Percentiles rank a stretch among this genome's conserved stretches.
Conservation (phyloP, 2,888 invertebrate genomes). For the Caenorhabditis sulstoni region DNA sequence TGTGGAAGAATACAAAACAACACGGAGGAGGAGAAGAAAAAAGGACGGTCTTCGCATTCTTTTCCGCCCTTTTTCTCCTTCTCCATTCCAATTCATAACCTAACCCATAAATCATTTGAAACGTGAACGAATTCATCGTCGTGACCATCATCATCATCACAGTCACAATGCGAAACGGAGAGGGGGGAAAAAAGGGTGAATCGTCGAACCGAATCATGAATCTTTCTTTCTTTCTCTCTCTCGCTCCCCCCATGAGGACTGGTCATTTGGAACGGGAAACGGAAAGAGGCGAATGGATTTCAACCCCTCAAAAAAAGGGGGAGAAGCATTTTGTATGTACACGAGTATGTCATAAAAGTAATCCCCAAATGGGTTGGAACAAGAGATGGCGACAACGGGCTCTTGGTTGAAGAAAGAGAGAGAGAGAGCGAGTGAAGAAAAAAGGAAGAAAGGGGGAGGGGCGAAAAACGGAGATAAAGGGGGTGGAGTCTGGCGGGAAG, state of each 20-base stretch:
- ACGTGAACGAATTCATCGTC: slow-evolving; percentile 39
- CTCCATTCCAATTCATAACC: slow-evolving; percentile 3
- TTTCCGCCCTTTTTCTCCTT: not conserved
- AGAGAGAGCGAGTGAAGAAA: slow-evolving; percentile 3
- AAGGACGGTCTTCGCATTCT: not conserved
- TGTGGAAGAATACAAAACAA: no score
- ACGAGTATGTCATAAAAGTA: slow-evolving; percentile 41
- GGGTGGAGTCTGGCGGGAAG: no score
- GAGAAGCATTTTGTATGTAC: not conserved
- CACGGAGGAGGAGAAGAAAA: not conserved
- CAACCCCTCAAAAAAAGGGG: not conserved
- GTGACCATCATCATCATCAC: slow-evolving; percentile 17
- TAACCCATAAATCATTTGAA: slow-evolving; percentile 57
- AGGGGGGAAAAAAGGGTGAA: slow-evolving; percentile 16
- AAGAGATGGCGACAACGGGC: slow-evolving; percentile 22
- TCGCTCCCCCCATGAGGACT: no score
- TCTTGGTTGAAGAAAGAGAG: slow-evolving; percentile 18
- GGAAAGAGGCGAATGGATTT: no score
- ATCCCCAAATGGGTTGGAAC: slow-evolving; percentile 52
- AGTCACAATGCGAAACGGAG: no score
- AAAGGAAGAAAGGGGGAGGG: slow-evolving; percentile 4
- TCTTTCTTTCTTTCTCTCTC: slow-evolving; percentile 2
- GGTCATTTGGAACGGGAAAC: slow-evolving; percentile 10
- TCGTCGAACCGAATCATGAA: slow-evolving; percentile 22
- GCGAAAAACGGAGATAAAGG: not conserved